Evolutionary conservation across 1,140 invertebrate species (phyloP).

Genomic region (Sipha flava): DNA sequence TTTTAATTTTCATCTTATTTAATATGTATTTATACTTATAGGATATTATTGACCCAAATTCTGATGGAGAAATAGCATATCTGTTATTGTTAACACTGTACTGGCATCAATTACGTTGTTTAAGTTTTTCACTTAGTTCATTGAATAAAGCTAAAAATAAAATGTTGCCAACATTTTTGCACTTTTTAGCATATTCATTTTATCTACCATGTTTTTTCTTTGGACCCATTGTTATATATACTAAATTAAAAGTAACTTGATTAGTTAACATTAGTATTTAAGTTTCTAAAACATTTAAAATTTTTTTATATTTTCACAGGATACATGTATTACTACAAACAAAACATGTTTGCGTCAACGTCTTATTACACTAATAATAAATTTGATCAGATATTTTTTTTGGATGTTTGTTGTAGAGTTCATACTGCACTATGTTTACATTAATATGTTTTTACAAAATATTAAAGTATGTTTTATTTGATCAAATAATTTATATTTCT

Average conservation of each 20-base stretch:
- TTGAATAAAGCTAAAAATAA: slow-evolving; percentile 40
- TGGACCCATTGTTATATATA: slow-evolving; percentile 70
- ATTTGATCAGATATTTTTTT: slow-evolving; percentile 56
- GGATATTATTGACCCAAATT: not conserved
- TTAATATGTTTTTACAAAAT: slow-evolving; percentile 35
- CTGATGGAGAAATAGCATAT: not conserved
- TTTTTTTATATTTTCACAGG: not conserved
- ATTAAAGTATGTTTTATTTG: slow-evolving; percentile 34
- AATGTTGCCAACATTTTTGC: slow-evolving; percentile 42
- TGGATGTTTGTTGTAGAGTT: slow-evolving; percentile 65
- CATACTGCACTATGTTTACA: slow-evolving; percentile 56
- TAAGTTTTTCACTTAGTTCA: slow-evolving; percentile 45
- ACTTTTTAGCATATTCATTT: slow-evolving; percentile 61
- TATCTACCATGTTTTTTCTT: slow-evolving; percentile 71
- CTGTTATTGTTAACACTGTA: slow-evolving; percentile 40
- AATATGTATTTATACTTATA: not conserved
- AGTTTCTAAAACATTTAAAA: not conserved
- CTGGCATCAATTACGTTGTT: slow-evolving; percentile 51
- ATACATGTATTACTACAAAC: not conserved
- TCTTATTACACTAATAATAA: slow-evolving; percentile 45
- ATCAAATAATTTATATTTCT: slow-evolving; percentile 1
- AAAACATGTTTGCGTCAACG: slow-evolving; percentile 39
- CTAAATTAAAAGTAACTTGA: slow-evolving; percentile 49
- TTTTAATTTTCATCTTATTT: not conserved
- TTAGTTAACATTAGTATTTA: not conserved